phyloP scores from a whole-genome alignment of 2,888 invertebrate genomes.

The Dione juno region DNA sequence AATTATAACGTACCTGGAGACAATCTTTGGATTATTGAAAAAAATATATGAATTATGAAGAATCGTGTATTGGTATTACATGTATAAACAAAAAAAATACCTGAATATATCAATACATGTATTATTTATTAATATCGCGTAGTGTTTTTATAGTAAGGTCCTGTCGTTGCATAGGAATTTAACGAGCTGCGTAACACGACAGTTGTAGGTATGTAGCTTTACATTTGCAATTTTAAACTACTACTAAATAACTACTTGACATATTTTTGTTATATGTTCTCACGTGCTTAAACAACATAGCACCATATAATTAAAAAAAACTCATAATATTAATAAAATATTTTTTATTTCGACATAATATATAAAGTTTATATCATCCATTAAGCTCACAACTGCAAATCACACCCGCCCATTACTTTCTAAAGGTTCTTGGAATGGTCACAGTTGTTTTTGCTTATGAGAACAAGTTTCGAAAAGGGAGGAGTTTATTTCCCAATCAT shows the following conservation, averaged over 20 bases:
- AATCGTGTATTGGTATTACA: background rate
- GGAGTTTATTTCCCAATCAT: slow-evolving; percentile 41
- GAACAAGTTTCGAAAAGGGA: slow-evolving; percentile 41
- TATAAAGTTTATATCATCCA: slow-evolving; percentile 25
- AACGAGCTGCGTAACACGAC: background rate
- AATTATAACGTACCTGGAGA: background rate
- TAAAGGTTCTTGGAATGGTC: slow-evolving; percentile 40
- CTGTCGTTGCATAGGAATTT: slow-evolving; percentile 15
- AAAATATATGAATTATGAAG: background rate
- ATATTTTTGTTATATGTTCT: slow-evolving; percentile 37
- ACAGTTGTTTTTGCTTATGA: slow-evolving; percentile 23
- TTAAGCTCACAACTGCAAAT: slow-evolving; percentile 12
- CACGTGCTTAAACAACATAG: slow-evolving; percentile 34
- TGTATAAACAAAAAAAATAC: too few species aligned
- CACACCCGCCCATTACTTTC: slow-evolving; percentile 41
- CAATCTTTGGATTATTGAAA: background rate
- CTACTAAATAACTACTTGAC: slow-evolving; percentile 1
- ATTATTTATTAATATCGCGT: background rate
- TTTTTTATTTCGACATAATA: slow-evolving; percentile 11
- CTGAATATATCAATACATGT: background rate
- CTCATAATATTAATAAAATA: background rate
- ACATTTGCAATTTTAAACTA: slow-evolving; percentile 1
- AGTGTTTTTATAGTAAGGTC: background rate
- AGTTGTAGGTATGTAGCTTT: background rate
- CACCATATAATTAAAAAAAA: slow-evolving; percentile 27